Conservation (phyloP, 2,797 vertebrate species). For the Cyprinodon diabolis region DNA sequence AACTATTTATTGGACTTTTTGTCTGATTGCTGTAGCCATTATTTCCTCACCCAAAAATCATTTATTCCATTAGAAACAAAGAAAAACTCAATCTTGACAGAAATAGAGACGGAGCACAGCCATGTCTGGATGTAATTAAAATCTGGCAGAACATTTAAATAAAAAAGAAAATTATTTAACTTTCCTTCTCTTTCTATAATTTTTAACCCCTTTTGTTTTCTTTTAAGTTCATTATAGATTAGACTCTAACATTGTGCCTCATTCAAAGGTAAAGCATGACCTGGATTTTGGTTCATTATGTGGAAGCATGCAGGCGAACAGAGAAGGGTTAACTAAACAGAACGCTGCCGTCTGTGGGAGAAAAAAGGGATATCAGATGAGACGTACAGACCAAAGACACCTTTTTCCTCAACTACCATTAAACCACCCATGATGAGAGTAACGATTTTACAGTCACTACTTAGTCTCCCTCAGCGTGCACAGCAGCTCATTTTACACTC, state of each 20-base stretch:
- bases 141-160: neutral
- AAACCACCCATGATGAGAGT: neutral
- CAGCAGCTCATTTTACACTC: neutral
- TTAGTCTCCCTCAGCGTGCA: neutral
- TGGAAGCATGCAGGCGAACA: neutral
- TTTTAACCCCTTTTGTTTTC: neutral
- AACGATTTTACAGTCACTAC: conserved; percentile 1
- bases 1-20: no score
- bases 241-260: neutral
- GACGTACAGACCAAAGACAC: neutral
- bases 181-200: neutral
- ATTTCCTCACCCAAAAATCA: no score
- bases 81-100: conserved; percentile 4
- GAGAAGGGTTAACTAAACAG: neutral
- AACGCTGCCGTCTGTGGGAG: neutral
- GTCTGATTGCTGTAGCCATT: no score
- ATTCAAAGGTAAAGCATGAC: neutral
- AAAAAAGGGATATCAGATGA: neutral
- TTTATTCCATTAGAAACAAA: conserved; percentile 2
- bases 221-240: neutral
- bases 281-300: neutral
- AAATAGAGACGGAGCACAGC: neutral
- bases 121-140: neutral
- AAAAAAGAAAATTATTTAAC: neutral
- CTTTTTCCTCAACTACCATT: neutral